Evolutionary conservation across 2,888 invertebrate genomes (phyloP).

Genomic region (Dexiosoma caninum): DNA sequence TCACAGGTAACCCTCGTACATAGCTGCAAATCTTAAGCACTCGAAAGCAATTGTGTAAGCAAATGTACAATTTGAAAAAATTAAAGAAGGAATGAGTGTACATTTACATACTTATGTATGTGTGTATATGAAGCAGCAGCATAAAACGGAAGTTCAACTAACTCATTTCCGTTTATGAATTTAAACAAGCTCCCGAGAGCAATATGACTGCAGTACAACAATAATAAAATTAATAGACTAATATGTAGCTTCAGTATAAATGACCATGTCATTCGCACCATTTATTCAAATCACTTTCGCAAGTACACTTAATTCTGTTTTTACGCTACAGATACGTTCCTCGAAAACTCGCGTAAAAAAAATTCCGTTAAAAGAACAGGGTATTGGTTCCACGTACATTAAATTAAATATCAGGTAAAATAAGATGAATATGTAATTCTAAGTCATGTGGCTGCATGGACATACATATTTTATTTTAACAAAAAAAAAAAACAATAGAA

Average conservation of each 20-base stretch:
- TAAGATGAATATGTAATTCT: too few species aligned
- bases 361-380: too few species aligned
- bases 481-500: too few species aligned
- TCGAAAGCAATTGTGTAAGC: constrained; percentile 33
- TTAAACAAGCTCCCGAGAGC: constrained; percentile 52
- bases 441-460: too few species aligned
- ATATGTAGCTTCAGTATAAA: constrained; percentile 21
- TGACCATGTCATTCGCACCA: constrained; percentile 48
- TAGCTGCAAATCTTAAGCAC: constrained; percentile 6
- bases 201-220: constrained; percentile 25
- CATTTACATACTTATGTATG: not conserved
- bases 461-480: too few species aligned
- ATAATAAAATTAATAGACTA: constrained; percentile 10
- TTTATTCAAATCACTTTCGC: not conserved
- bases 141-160: constrained; percentile 74
- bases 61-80: constrained; percentile 37
- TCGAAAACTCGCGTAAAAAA: too few species aligned
- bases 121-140: constrained; percentile 51
- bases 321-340: too few species aligned
- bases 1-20: not conserved
- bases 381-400: too few species aligned
- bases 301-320: too few species aligned
- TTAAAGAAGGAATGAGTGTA: constrained; percentile 65
- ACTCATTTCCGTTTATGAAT: constrained; percentile 74
- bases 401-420: too few species aligned